Evolutionary conservation across 2,797 vertebrate species (phyloP).

Genomic region (Typhlichthys subterraneus): DNA sequence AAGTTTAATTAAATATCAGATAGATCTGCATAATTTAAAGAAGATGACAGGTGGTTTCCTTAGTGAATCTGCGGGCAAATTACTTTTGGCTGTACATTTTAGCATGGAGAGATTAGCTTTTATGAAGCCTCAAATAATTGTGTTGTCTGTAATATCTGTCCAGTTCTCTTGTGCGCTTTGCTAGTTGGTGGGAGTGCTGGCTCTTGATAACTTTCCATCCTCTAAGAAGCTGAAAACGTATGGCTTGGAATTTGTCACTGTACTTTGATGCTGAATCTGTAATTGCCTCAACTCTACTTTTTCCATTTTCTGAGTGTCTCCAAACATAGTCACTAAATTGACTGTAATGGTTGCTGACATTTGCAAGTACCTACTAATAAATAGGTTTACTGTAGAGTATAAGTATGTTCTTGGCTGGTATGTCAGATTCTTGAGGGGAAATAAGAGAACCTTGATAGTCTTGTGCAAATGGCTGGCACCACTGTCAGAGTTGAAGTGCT

Average conservation of each 20-base stretch:
- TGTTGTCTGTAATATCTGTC: conserved; percentile 54
- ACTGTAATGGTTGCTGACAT: conserved; percentile 3
- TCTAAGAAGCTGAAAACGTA: conserved; percentile 25
- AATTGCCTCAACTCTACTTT: neutral
- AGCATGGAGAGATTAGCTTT: conserved; percentile 53
- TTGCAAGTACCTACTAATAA: neutral
- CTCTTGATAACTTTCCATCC: conserved; percentile 44
- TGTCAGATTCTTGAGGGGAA: conserved; percentile 9
- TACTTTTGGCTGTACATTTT: conserved; percentile 58
- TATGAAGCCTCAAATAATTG: conserved; percentile 27
- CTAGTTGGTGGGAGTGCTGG: conserved; percentile 37
- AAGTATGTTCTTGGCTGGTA: neutral
- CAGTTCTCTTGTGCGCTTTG: conserved; percentile 46
- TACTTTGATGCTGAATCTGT: neutral
- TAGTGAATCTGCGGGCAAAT: conserved; percentile 58
- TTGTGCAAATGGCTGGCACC: conserved; percentile 18
- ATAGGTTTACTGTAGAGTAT: neutral
- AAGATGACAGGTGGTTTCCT: conserved; percentile 51
- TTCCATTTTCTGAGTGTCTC: neutral
- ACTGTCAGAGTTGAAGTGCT: conserved; percentile 42
- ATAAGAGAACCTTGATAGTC: neutral
- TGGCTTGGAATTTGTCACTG: neutral
- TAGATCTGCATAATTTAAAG: conserved; percentile 53
- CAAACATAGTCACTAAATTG: conserved; percentile 4
- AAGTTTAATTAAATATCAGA: conserved; percentile 44